Conservation (phyloP, 2,888 invertebrate species). For the Drosophila basisetae region DNA sequence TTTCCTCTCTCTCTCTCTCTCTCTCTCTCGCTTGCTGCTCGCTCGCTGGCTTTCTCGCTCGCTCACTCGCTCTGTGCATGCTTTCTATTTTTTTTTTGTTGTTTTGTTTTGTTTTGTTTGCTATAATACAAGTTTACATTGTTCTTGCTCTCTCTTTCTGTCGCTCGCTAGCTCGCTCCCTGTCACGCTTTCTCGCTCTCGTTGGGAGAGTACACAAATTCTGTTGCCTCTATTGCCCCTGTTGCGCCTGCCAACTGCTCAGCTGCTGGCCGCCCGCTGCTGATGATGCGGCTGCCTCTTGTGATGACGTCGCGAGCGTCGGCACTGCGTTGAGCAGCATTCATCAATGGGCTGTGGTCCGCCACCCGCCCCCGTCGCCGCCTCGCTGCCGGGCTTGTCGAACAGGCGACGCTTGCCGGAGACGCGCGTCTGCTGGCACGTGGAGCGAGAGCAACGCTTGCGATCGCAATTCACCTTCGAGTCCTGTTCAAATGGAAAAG, state of each 20-base stretch:
- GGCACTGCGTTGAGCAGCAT: constrained; percentile 84
- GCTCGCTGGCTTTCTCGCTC: neutral
- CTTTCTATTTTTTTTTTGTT: constrained; percentile 9
- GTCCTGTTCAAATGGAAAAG: constrained; percentile 87
- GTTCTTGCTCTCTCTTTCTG: constrained; percentile 11
- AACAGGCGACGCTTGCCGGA: constrained; percentile 78
- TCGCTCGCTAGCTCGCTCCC: constrained; percentile 1
- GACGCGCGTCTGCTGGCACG: constrained; percentile 80
- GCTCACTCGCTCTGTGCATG: constrained; percentile 17
- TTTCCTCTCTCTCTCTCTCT: constrained; percentile 16
- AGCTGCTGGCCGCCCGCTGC: constrained; percentile 59
- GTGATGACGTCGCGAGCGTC: constrained; percentile 84
- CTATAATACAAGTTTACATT: constrained; percentile 62
- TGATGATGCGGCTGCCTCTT: constrained; percentile 81
- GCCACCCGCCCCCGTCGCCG: constrained; percentile 19
- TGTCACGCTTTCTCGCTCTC: constrained; percentile 3
- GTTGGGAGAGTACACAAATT: constrained; percentile 11
- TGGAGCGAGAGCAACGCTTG: constrained; percentile 87
- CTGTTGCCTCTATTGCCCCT: constrained; percentile 31
- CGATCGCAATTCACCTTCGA: constrained; percentile 92
- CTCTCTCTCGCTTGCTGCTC: neutral
- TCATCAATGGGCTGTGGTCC: constrained; percentile 84
- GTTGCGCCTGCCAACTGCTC: constrained; percentile 49
- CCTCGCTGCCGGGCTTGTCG: constrained; percentile 89
- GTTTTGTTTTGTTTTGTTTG: constrained; percentile 15